Percentiles rank a stretch among this genome's conserved stretches.
Evolutionary conservation across 2,113 vertebrate species (phyloP).

Genomic region (Proteles cristata): DNA sequence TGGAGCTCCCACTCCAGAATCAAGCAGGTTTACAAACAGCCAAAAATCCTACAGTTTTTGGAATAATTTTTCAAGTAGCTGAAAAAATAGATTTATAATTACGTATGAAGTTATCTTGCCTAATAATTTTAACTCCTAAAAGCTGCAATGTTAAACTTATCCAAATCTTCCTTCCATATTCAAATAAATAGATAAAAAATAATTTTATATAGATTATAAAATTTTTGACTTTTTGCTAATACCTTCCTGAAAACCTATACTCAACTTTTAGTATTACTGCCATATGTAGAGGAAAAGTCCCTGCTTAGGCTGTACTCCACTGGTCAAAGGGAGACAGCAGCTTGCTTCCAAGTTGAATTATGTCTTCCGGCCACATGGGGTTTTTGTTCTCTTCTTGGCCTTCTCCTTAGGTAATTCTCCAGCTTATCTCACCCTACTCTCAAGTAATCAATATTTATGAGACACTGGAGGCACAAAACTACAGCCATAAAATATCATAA

Average conservation of each 20-base stretch:
- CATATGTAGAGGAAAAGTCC: neutral
- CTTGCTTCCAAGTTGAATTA: constrained; percentile 35
- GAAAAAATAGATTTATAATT: neutral
- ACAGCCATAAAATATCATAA: constrained; percentile 66
- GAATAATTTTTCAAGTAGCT: constrained; percentile 1
- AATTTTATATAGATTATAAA: neutral
- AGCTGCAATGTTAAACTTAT: neutral
- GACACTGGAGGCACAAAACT: constrained; percentile 60
- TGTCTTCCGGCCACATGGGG: neutral
- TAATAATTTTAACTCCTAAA: constrained; percentile 23
- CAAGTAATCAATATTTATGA: constrained; percentile 76
- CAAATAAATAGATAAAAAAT: neutral
- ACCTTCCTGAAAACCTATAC: neutral
- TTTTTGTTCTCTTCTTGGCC: constrained; percentile 55
- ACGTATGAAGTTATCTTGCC: neutral
- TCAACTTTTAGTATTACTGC: neutral
- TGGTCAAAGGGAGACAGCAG: neutral
- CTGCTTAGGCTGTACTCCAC: neutral
- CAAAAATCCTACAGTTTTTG: neutral
- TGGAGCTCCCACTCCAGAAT: neutral
- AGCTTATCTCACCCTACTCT: constrained; percentile 57
- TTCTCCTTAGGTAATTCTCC: constrained; percentile 63
- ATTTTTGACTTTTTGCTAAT: neutral
- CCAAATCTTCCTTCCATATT: neutral
- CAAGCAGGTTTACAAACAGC: neutral